phyloP scores from a whole-genome alignment of 2,797 vertebrate species.

The Nyctalus aviator region DNA sequence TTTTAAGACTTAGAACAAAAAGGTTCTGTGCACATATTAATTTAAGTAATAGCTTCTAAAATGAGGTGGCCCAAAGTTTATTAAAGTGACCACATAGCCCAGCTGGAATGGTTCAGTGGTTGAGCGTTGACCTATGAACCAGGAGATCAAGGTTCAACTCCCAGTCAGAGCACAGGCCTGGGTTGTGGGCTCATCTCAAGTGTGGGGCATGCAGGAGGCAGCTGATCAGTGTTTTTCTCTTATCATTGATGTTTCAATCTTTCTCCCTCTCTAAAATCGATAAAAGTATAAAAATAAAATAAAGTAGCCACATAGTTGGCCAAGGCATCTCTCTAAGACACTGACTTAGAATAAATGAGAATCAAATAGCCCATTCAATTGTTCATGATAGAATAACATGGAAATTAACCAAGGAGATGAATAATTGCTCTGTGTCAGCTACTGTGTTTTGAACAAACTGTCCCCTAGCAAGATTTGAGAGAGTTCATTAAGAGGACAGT shows the following conservation, averaged over 20 bases:
- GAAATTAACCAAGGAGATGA: neutral
- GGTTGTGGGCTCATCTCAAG: too few relatives aligned
- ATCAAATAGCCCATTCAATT: neutral
- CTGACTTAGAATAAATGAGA: neutral
- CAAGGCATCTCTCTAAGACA: constrained; percentile 1
- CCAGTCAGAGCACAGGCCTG: too few relatives aligned
- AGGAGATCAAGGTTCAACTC: too few relatives aligned
- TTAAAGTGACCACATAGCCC: neutral
- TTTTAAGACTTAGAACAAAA: constrained; percentile 19
- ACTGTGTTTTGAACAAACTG: constrained; percentile 9
- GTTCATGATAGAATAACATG: neutral
- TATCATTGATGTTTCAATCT: too few relatives aligned
- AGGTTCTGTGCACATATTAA: neutral
- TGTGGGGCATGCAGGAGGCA: too few relatives aligned
- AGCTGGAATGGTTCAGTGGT: too few relatives aligned
- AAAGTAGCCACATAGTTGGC: neutral
- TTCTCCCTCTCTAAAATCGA: neutral
- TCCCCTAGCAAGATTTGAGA: neutral
- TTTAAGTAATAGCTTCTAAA: neutral
- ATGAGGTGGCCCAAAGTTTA: neutral
- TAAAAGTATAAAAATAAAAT: neutral
- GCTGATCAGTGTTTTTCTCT: too few relatives aligned
- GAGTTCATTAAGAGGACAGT: neutral
- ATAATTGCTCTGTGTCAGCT: constrained; percentile 1
- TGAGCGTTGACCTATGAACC: too few relatives aligned